Evolutionary conservation across 2,113 vertebrate species (phyloP).

Genomic region (Paedocypris sp.): DNA sequence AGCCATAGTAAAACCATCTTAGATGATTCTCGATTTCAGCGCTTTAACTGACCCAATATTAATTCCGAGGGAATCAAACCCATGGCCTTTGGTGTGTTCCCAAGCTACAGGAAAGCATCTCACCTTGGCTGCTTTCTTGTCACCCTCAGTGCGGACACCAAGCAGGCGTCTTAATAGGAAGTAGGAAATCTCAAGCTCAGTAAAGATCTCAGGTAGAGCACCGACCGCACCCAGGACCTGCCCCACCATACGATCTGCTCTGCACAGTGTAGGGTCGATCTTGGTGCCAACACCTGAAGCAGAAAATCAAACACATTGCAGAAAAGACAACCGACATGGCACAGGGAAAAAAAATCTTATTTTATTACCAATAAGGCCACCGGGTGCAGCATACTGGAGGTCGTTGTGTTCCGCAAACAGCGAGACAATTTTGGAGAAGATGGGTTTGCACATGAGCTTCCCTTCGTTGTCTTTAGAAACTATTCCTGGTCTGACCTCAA

Average conservation of each 20-base stretch:
- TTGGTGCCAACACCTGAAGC: constrained; percentile 88
- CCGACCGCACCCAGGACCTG: constrained; percentile 94
- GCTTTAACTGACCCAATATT: no score
- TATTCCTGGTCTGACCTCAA: constrained; percentile 93
- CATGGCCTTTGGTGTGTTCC: no score
- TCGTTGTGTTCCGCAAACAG: constrained; percentile 97
- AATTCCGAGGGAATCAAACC: no score
- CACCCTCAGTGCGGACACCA: constrained; percentile 92
- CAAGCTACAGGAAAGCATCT: no score
- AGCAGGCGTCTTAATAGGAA: constrained; percentile 85
- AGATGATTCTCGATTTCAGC: no score
- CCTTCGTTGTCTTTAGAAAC: constrained; percentile 98
- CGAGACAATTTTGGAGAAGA: constrained; percentile 98
- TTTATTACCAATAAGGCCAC: constrained; percentile 95
- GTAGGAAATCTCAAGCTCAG: constrained; percentile 95
- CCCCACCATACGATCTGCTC: constrained; percentile 95
- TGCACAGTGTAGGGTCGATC: constrained; percentile 93
- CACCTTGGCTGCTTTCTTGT: constrained; percentile 98
- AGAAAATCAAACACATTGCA: background rate
- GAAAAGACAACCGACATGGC: no score
- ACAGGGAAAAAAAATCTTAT: no score
- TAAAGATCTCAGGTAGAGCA: constrained; percentile 94
- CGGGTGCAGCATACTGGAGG: constrained; percentile 91
- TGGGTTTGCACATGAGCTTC: constrained; percentile 98
- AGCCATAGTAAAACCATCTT: no score